A percentile compares a stretch with the other conserved stretches of the same genome.
Conservation (phyloP, 2,888 invertebrate genomes). For the Julus scandinavius region DNA sequence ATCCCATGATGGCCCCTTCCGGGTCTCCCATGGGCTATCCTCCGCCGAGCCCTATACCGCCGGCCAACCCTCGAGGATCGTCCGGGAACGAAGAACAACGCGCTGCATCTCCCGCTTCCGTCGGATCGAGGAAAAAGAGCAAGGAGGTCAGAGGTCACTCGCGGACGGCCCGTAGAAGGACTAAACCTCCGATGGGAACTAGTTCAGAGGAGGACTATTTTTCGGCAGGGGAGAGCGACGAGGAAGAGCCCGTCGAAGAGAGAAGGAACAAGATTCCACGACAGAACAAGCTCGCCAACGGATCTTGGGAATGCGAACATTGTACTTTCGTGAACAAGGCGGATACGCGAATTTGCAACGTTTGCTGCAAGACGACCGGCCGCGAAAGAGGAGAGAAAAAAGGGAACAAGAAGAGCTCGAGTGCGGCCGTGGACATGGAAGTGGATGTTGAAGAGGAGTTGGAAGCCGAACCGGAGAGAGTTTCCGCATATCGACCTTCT, state of each 20-base stretch:
- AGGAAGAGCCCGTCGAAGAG: not conserved
- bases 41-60: not conserved
- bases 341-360: conserved; percentile 80
- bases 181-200: not conserved
- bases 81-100: not conserved
- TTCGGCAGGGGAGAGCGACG: conserved; percentile 56
- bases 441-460: not conserved
- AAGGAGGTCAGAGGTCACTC: conserved; percentile 41
- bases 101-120: conserved; percentile 44
- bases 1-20: not conserved
- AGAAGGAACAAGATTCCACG: conserved; percentile 28
- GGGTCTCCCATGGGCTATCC: conserved; percentile 9
- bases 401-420: conserved; percentile 34
- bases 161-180: not conserved
- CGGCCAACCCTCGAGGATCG: not conserved
- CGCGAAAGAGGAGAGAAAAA: conserved; percentile 55
- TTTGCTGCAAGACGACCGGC: conserved; percentile 87
- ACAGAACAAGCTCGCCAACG: conserved; percentile 51
- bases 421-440: not conserved
- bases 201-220: conserved; percentile 58
- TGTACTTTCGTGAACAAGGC: conserved; percentile 89
- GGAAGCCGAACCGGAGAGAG: not conserved
- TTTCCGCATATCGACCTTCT: not conserved
- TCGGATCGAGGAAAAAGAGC: not conserved
- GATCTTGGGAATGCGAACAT: conserved; percentile 86